Percentiles rank a stretch among this genome's conserved stretches.
Evolutionary conservation across 92 coral and sea anemone genomes (phyloP).

Genomic region (Palythoa caribaeorum): DNA sequence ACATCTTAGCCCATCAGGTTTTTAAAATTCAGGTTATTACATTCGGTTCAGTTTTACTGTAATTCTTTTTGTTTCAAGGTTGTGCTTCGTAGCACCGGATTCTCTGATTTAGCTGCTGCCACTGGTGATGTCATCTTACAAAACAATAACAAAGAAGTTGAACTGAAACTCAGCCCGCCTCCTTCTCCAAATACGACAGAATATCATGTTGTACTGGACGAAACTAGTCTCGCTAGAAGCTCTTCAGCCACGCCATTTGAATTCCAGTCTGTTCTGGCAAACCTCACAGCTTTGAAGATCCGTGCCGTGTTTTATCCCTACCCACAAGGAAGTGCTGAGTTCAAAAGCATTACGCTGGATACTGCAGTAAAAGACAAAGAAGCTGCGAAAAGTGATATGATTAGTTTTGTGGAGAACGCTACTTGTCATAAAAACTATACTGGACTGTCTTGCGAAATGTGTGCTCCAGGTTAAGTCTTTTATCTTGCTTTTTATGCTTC

Average conservation of each 20-base stretch:
- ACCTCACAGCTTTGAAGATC: conserved; percentile 75
- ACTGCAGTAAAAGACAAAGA: conserved; percentile 64
- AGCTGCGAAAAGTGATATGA: conserved; percentile 42
- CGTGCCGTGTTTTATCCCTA: conserved; percentile 65
- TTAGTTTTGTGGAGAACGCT: conserved; percentile 83
- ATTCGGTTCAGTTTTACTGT: no score
- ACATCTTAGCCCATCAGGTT: no score
- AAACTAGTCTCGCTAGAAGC: conserved; percentile 55
- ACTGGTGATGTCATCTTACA: conserved; percentile 50
- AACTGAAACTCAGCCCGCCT: conserved; percentile 59
- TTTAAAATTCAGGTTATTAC: no score
- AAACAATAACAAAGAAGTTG: conserved; percentile 55
- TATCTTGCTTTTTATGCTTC: not conserved
- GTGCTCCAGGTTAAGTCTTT: conserved; percentile 76
- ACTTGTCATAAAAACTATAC: conserved; percentile 87
- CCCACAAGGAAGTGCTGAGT: conserved; percentile 66
- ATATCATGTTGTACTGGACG: conserved; percentile 74
- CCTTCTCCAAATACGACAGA: conserved; percentile 59
- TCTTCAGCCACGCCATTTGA: conserved; percentile 61
- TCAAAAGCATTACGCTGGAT: conserved; percentile 67
- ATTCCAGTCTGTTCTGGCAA: conserved; percentile 88
- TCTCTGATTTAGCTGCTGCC: conserved; percentile 1
- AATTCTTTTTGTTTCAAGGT: not conserved
- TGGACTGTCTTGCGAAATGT: conserved; percentile 89
- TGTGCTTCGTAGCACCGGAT: not conserved